phyloP scores from a whole-genome alignment of 1,140 invertebrate species.

The Drosophila ironensis region DNA sequence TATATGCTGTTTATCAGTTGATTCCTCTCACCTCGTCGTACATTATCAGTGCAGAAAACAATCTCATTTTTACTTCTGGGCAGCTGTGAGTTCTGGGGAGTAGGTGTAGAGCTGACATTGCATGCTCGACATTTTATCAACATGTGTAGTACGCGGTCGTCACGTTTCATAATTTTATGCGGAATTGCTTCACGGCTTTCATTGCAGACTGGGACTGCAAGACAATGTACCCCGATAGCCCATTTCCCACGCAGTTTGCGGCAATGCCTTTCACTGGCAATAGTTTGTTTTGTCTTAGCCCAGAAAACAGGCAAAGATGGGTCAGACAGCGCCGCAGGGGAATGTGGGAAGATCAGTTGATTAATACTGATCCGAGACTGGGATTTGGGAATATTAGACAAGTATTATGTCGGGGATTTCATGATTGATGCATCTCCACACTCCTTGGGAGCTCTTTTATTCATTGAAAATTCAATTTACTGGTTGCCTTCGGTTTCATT shows the following conservation, averaged over 20 bases:
- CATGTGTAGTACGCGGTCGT: slow-evolving; percentile 32
- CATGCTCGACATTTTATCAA: slow-evolving; percentile 40
- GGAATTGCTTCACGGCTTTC: slow-evolving; percentile 41
- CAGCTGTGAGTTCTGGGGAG: not conserved
- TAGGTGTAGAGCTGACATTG: slow-evolving; percentile 10
- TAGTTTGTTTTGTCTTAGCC: slow-evolving; percentile 31
- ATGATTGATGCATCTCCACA: not conserved
- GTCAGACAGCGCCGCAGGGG: not conserved
- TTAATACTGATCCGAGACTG: slow-evolving; percentile 7
- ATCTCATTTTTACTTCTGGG: not conserved
- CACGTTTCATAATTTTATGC: slow-evolving; percentile 57
- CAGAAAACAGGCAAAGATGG: slow-evolving; percentile 8
- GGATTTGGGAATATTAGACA: not conserved
- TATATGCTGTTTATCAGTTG: not conserved
- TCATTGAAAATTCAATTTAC: not conserved
- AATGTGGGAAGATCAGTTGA: slow-evolving; percentile 19
- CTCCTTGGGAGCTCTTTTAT: too few relatives aligned
- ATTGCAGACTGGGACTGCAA: slow-evolving; percentile 16
- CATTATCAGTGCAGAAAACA: not conserved
- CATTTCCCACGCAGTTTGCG: slow-evolving; percentile 58
- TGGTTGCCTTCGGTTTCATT: not conserved
- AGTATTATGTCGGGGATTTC: not conserved
- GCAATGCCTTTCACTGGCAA: slow-evolving; percentile 59
- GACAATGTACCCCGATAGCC: slow-evolving; percentile 53
- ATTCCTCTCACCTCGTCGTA: not conserved